A percentile compares a stretch with the other conserved stretches of the same genome.
These are phyloP conservation scores for Melierax canorus DNA, from an alignment of 2,113 vertebrate species.

Conservation along the genomic window DNA sequence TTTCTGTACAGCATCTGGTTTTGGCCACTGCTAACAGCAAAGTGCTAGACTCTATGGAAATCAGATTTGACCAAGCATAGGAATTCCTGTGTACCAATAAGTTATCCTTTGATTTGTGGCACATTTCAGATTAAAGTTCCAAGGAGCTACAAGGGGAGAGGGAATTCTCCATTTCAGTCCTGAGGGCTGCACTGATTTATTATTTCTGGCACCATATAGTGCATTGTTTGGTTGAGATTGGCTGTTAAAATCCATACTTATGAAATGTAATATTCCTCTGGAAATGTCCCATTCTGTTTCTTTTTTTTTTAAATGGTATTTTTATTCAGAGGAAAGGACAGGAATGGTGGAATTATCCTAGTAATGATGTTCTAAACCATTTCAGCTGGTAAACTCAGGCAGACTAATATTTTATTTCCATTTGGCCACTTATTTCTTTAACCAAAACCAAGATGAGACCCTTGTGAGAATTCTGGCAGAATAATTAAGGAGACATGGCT, in stretches of 20 bases:
- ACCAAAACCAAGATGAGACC: neutral
- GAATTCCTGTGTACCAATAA: slow-evolving; percentile 28
- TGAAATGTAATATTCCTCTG: slow-evolving; percentile 44
- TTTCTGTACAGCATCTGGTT: neutral
- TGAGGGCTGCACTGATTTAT: slow-evolving; percentile 21
- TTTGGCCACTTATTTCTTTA: neutral
- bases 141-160: slow-evolving; percentile 23
- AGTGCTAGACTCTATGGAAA: slow-evolving; percentile 5
- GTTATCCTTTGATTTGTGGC: slow-evolving; percentile 5
- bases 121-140: slow-evolving; percentile 39
- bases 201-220: neutral
- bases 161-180: slow-evolving; percentile 43
- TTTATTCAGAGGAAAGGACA: neutral
- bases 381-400: neutral
- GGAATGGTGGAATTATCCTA: neutral
- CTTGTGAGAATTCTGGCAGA: neutral
- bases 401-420: neutral
- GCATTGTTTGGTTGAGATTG: slow-evolving; percentile 41
- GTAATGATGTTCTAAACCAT: neutral
- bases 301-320: neutral
- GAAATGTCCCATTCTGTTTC: neutral
- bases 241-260: slow-evolving; percentile 45
- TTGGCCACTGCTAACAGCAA: neutral
- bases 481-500: neutral
- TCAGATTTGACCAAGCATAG: slow-evolving; percentile 27